Conservation (phyloP, 1,140 invertebrate genomes). For the Linepithema humile region DNA sequence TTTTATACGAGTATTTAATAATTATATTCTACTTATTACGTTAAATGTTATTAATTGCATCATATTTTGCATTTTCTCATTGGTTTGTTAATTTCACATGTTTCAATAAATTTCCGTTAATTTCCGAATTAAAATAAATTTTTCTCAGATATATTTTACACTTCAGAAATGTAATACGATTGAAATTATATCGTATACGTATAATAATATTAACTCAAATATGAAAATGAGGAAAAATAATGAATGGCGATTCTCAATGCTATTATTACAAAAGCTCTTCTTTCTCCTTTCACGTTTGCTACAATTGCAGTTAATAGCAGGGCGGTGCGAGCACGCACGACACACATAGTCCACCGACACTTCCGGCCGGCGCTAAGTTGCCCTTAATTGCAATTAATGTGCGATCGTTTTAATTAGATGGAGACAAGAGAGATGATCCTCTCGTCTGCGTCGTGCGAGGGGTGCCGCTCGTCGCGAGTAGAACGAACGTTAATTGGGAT, state of each 20-base stretch:
- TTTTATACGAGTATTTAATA: too few relatives aligned
- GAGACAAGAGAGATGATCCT: constrained; percentile 34
- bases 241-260: neutral
- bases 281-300: constrained; percentile 5
- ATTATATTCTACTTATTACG: neutral
- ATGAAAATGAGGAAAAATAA: neutral
- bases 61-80: neutral
- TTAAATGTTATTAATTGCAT: neutral
- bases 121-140: neutral
- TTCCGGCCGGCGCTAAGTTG: constrained; percentile 42
- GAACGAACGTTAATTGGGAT: constrained; percentile 61
- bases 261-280: constrained; percentile 6
- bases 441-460: neutral
- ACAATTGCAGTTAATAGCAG: constrained; percentile 44
- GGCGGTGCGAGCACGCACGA: constrained; percentile 11
- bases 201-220: neutral
- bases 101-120: neutral
- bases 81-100: neutral
- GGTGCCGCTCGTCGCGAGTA: constrained; percentile 26
- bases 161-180: neutral
- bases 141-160: neutral
- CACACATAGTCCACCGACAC: neutral
- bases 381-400: constrained; percentile 64
- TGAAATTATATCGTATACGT: neutral
- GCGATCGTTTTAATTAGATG: constrained; percentile 58